Base-by-base conservation (phyloP, 2,888 invertebrate genomes). In the Chrysina gloriosa region DNA sequence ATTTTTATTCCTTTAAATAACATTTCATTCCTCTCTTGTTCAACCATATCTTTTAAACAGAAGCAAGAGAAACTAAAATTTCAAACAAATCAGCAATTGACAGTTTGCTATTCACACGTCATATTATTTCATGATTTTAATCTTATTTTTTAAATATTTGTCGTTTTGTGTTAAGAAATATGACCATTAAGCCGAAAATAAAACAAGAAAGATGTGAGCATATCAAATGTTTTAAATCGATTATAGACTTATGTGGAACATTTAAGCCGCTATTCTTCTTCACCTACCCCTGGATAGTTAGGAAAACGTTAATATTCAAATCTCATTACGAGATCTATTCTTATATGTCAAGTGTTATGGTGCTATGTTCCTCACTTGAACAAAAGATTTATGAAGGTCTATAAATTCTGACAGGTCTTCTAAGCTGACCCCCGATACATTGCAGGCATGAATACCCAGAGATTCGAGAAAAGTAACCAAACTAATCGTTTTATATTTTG, bases 371-470 rank as follows among this genome's bases (percentile, higher is more conserved):
- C 58, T 61, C 27, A 42, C 42, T 42, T 42, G 58, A 61, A 61
- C 58, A 61, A 47, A 58, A 66, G 66, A 66, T 66, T 58, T 66
- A 58, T 66, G 58, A 56, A 64, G 47, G 58, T 21, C 56, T 14
- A 61, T 61, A 58, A 47, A 58, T 66, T 56, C 47, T 66, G 48
- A 66, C 58, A 47, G 54, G 66, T 58, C 19, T 19, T 48, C 25
- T 14, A 34, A 52, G 31, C 31, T 47, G 58, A 36, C 58, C 27
- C 27, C 58, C 21, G 36, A 58, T 29, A 42, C 25, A 42, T 25
- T 16, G 42, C 25, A 27, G 58, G 16, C 29, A 16, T 42, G 45
- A 42, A 42, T 39, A 42, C n/a, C n/a, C n/a, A n/a, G 45, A 29
- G 42, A 61, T 61, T 61, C 42, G 19, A 45, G n/a, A 29, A 42